Base-by-base conservation (phyloP, 2,888 invertebrate genomes). In the Eupithecia vulgata region DNA sequence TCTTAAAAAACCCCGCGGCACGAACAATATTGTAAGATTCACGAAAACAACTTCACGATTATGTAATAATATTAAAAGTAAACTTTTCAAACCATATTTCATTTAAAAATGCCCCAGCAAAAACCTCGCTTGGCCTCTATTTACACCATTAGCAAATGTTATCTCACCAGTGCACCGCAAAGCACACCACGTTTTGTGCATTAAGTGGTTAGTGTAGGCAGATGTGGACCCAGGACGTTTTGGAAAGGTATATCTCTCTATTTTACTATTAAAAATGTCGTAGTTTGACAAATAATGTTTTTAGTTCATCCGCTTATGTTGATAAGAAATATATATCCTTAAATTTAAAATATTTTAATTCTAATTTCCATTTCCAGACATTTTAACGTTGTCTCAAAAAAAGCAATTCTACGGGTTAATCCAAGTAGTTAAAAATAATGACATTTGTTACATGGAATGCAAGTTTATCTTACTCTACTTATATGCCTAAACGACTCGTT, bases 91-190 rank as follows among this genome's bases (percentile, higher is more conserved):
- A 45, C 69, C 17, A 70, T 69, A 65, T 73, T 67, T 73, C 75
- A 76, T 71, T 68, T 77, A 76, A 45, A 75, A 70, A 74, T 70
- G 74, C 73, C 48, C 21, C 70, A 72, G 76, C 64, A 78, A 72
- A 72, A 76, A 67, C 67, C 75, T 76, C 76, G 76, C 77, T 79
- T 77, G 74, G 74, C 78, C 71, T 78, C 73, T 80, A 75, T 75
- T 76, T 75, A 73, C 52, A 68, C 65, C 79, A 80, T 80, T 80
- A 76, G 75, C 68, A 72, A 70, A 71, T 75, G 75, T 76, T 80
- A 78, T 79, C 79, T 75, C 71, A 45, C 70, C 67, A 68, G 61
- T 70, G 68, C 67, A 66, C 69, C 73, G 76, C 62, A 59, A 68
- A 72, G 75, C 72, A 72, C 70, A 62, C 75, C 73, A 75, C 75